Percentiles rank a stretch among this genome's conserved stretches.
Conservation (phyloP, 2,888 invertebrate species). For the Stegana nigrithorax region DNA sequence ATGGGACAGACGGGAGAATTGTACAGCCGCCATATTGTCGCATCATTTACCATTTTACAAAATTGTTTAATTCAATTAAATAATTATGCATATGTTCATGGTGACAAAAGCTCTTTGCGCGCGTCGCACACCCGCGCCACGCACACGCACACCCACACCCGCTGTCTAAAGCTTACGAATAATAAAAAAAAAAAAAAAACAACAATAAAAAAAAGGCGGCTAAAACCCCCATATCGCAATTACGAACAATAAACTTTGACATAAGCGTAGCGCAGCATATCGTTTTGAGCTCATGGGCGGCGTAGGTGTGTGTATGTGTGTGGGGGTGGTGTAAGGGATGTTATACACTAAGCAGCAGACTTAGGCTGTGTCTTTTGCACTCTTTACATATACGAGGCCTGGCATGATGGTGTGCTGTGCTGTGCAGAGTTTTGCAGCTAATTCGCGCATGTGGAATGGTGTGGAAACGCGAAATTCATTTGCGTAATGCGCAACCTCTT, state of each 20-base stretch:
- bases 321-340: slow-evolving; percentile 6
- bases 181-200: neutral
- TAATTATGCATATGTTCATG: slow-evolving; percentile 62
- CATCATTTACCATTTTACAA: slow-evolving; percentile 62
- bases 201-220: neutral
- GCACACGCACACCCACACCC: slow-evolving; percentile 21
- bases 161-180: neutral
- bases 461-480: slow-evolving; percentile 48
- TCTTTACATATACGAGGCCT: slow-evolving; percentile 13
- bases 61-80: slow-evolving; percentile 66
- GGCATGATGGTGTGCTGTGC: neutral
- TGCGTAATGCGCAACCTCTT: slow-evolving; percentile 52
- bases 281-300: neutral
- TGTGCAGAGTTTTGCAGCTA: slow-evolving; percentile 37
- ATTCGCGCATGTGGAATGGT: slow-evolving; percentile 37
- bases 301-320: slow-evolving; percentile 15
- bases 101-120: slow-evolving; percentile 28
- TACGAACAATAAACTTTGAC: slow-evolving; percentile 54
- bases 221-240: slow-evolving; percentile 30
- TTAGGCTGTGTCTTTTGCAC: too few relatives aligned
- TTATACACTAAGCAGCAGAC: too few relatives aligned
- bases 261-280: slow-evolving; percentile 15
- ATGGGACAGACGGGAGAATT: slow-evolving; percentile 15
- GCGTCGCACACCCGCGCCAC: slow-evolving; percentile 44
- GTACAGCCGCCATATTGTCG: slow-evolving; percentile 49